A percentile compares a stretch with the other conserved stretches of the same genome.
These are phyloP conservation scores for Reinhardtius hippoglossoides DNA, from an alignment of 2,113 vertebrate genomes.

Conservation along the genomic window DNA sequence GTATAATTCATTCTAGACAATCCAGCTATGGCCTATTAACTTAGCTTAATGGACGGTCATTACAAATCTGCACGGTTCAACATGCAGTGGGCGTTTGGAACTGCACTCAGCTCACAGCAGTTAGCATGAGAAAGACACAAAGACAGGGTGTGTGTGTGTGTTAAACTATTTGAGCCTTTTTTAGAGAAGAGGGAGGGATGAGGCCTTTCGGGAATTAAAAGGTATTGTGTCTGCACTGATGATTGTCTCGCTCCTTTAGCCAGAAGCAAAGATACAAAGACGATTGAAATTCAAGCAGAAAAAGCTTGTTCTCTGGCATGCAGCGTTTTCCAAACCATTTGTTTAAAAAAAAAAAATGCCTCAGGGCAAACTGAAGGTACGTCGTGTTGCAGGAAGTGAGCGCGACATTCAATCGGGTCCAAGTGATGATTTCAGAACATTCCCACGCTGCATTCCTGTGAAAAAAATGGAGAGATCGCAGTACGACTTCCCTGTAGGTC, in stretches of 20 bases:
- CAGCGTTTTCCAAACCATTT: constrained; percentile 13
- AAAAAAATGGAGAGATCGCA: background rate
- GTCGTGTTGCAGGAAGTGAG: constrained; percentile 27
- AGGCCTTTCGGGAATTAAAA: constrained; percentile 29
- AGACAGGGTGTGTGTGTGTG: constrained; percentile 51
- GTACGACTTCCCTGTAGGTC: background rate
- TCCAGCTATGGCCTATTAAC: background rate
- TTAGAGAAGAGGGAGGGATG: background rate
- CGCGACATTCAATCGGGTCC: constrained; percentile 34
- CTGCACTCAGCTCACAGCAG: constrained; percentile 36
- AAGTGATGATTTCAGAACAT: constrained; percentile 12
- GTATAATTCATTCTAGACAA: constrained; percentile 6
- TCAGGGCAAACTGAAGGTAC: background rate
- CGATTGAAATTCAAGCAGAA: background rate
- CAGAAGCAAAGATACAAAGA: background rate
- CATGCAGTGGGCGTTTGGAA: constrained; percentile 47
- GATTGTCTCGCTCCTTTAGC: constrained; percentile 7
- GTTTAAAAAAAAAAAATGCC: background rate
- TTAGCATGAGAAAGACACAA: constrained; percentile 70
- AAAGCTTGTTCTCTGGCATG: constrained; percentile 8
- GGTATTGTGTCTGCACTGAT: constrained; percentile 30
- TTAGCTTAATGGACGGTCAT: constrained; percentile 31
- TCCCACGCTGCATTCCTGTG: constrained; percentile 5
- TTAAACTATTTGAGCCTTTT: constrained; percentile 35
- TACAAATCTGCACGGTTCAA: constrained; percentile 38